Evolutionary conservation across 2,113 vertebrate genomes (phyloP).

Genomic region (Rhea americana): DNA sequence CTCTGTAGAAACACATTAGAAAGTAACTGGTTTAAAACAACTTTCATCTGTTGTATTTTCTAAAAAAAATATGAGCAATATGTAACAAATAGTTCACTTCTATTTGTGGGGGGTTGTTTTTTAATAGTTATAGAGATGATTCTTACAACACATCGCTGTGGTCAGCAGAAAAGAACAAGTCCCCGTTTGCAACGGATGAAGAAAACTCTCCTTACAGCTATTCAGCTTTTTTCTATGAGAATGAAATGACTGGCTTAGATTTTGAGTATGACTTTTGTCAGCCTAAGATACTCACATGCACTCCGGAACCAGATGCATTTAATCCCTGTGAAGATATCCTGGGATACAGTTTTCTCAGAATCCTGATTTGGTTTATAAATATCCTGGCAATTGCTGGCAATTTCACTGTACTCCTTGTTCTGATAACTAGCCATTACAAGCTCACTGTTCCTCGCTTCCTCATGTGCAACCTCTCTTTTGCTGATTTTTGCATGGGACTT

Average conservation of each 20-base stretch:
- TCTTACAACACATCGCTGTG: neutral
- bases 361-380: constrained; percentile 88
- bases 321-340: constrained; percentile 94
- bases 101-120: neutral
- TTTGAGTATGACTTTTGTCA: constrained; percentile 75
- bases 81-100: neutral
- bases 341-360: constrained; percentile 85
- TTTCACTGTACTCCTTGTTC: constrained; percentile 82
- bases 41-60: constrained; percentile 17
- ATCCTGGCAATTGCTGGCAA: constrained; percentile 86
- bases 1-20: neutral
- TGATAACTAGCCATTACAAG: constrained; percentile 85
- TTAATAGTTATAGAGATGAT: constrained; percentile 19
- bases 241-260: constrained; percentile 59
- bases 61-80: neutral
- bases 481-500: constrained; percentile 92
- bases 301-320: constrained; percentile 86
- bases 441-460: constrained; percentile 89
- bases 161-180: neutral
- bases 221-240: constrained; percentile 59
- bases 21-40: constrained; percentile 27
- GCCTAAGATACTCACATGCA: constrained; percentile 81
- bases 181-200: neutral
- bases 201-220: constrained; percentile 67
- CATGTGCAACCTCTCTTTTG: constrained; percentile 92